Conservation (phyloP, 37 sponge, comb jelly and placozoan genomes). For the Crambe crambe region DNA sequence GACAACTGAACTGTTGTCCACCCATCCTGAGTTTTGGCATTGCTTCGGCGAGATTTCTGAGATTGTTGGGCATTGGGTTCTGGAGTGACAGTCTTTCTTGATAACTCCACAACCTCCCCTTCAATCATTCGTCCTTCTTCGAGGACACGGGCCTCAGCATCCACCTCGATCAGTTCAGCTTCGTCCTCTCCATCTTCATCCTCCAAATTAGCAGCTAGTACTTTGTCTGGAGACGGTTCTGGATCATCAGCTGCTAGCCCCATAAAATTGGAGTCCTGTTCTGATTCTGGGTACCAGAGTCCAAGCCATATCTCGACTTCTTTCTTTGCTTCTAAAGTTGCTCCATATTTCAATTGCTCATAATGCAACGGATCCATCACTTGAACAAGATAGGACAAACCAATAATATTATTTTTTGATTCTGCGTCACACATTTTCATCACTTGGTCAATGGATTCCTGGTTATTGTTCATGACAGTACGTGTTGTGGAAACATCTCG, state of each 20-base stretch:
- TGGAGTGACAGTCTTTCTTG: not conserved
- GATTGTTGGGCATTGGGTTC: not conserved
- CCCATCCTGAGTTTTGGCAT: not conserved
- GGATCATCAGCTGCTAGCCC: not conserved
- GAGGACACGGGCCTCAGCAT: conserved; percentile 58
- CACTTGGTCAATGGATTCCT: not conserved
- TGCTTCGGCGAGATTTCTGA: not conserved
- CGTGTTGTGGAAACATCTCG: not conserved
- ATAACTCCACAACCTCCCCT: conserved; percentile 51
- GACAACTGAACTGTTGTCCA: conserved; percentile 53
- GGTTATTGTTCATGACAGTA: not conserved
- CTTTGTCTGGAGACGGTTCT: not conserved
- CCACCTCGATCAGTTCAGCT: conserved; percentile 36
- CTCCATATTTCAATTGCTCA: not conserved
- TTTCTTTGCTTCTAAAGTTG: conserved; percentile 11
- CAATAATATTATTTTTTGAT: not conserved
- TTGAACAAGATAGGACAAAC: not conserved
- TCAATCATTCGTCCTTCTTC: conserved; percentile 68
- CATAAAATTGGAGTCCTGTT: not conserved
- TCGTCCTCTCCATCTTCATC: not conserved
- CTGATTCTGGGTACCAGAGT: conserved; percentile 42
- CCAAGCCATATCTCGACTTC: conserved; percentile 68
- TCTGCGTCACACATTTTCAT: not conserved
- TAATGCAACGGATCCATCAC: conserved; percentile 6
- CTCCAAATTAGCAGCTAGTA: not conserved